These are phyloP conservation scores for Haliaeetus leucogaster DNA, from an alignment of 2,113 vertebrate species.

Conservation along the genomic window DNA sequence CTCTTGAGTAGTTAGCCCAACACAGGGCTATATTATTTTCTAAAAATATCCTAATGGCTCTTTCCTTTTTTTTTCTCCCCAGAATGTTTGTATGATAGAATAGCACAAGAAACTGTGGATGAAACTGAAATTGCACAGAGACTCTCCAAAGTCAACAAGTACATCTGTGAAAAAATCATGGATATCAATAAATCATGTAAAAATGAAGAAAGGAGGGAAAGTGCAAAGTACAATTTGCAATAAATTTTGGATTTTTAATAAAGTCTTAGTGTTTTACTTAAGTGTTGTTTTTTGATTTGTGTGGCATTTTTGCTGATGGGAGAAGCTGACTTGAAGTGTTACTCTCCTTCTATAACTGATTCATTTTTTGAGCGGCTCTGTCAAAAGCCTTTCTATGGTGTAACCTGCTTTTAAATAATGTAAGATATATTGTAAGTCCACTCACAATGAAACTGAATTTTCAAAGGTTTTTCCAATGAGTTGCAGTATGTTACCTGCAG, in stretches of 20 bases:
- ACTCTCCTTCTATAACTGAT: not conserved
- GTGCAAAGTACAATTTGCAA: constrained; percentile 89
- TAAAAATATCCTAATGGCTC: constrained; percentile 43
- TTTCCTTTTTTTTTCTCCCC: constrained; percentile 37
- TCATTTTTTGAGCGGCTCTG: not conserved
- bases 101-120: constrained; percentile 98
- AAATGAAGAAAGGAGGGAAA: constrained; percentile 96
- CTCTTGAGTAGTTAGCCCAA: not conserved
- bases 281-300: constrained; percentile 55
- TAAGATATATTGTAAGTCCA: not conserved
- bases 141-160: constrained; percentile 99
- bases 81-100: constrained; percentile 99
- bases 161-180: constrained; percentile 99
- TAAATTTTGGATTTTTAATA: constrained; percentile 82
- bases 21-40: constrained; percentile 1
- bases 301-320: constrained; percentile 32
- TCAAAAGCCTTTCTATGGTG: not conserved
- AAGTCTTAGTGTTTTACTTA: constrained; percentile 75
- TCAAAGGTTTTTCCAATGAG: not conserved
- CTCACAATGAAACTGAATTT: not conserved
- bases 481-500: not conserved
- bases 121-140: constrained; percentile 98
- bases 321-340: not conserved
- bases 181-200: constrained; percentile 99
- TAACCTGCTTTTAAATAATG: constrained; percentile 25